Conservation (phyloP, 2,888 invertebrate genomes). For the Hesperia comma region DNA sequence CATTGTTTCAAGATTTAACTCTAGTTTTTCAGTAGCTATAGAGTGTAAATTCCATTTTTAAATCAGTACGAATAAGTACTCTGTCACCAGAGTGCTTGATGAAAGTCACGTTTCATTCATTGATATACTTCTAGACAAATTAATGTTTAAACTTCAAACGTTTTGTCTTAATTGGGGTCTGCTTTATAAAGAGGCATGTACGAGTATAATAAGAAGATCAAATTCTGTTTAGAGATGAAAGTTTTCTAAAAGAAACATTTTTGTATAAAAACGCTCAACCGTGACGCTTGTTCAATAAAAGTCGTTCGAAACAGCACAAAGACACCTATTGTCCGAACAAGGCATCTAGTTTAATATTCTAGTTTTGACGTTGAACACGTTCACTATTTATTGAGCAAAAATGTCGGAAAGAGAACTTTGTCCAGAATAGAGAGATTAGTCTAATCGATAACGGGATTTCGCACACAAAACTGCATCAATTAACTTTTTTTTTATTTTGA, state of each 20-base stretch:
- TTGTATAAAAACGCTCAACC: neutral
- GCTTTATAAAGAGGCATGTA: neutral
- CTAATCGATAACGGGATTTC: slow-evolving; percentile 64
- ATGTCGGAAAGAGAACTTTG: slow-evolving; percentile 56
- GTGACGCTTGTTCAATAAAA: slow-evolving; percentile 6
- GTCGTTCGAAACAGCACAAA: slow-evolving; percentile 17
- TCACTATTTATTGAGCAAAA: slow-evolving; percentile 50
- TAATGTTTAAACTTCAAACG: neutral
- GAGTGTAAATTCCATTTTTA: neutral
- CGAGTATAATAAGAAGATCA: no score
- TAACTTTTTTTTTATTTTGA: slow-evolving; percentile 74
- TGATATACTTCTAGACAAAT: no score
- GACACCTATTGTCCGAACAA: slow-evolving; percentile 18
- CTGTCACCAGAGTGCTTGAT: no score
- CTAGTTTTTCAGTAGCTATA: neutral
- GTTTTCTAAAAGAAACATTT: slow-evolving; percentile 2
- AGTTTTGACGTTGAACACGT: slow-evolving; percentile 49
- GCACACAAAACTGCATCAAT: slow-evolving; percentile 77
- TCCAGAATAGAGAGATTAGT: slow-evolving; percentile 68
- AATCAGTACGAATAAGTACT: no score
- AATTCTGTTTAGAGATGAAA: neutral
- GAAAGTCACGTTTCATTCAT: no score
- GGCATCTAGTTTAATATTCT: slow-evolving; percentile 42
- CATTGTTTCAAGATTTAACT: slow-evolving; percentile 14
- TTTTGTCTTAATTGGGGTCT: neutral